A percentile compares a stretch with the other conserved stretches of the same genome.
Evolutionary conservation across 2,888 invertebrate genomes (phyloP).

Genomic region (Trimorus sp.): DNA sequence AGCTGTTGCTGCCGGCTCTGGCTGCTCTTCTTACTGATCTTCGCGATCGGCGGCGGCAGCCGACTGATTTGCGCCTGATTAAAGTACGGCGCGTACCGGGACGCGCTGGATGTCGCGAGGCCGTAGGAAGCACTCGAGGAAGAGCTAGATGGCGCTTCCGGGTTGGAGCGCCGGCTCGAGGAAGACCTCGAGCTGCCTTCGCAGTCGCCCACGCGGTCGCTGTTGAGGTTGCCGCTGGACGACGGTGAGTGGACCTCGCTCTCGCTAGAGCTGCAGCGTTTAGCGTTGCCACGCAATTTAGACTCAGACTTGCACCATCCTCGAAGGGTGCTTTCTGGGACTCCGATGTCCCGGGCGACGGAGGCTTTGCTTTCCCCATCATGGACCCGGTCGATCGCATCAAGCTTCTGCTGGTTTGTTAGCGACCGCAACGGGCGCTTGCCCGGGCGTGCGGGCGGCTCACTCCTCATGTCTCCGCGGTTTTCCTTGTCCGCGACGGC

Average conservation of each 20-base stretch:
- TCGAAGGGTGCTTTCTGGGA: constrained; percentile 92
- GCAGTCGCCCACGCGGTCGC: constrained; percentile 40
- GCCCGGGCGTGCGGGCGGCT: constrained; percentile 85
- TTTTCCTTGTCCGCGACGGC: constrained; percentile 65
- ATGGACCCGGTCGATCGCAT: constrained; percentile 91
- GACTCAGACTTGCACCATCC: constrained; percentile 95
- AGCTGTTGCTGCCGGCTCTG: constrained; percentile 7
- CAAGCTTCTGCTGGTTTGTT: constrained; percentile 90
- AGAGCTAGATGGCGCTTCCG: too few relatives aligned
- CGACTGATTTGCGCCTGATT: constrained; percentile 22
- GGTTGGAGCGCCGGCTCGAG: too few relatives aligned
- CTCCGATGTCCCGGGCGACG: constrained; percentile 92
- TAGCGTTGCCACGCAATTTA: constrained; percentile 84
- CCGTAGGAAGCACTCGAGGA: too few relatives aligned
- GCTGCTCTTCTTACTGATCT: constrained; percentile 41
- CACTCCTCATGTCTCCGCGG: constrained; percentile 81
- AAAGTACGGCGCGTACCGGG: constrained; percentile 27
- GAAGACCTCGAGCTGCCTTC: constrained; percentile 32
- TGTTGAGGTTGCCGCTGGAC: constrained; percentile 68
- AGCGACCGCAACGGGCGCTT: constrained; percentile 91
- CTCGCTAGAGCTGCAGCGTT: constrained; percentile 57
- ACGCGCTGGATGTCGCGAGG: background rate
- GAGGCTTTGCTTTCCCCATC: constrained; percentile 93
- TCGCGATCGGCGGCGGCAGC: constrained; percentile 43
- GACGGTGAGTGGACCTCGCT: constrained; percentile 69